Conservation (phyloP, 2,888 invertebrate species). For the Chelonus formosanus region DNA sequence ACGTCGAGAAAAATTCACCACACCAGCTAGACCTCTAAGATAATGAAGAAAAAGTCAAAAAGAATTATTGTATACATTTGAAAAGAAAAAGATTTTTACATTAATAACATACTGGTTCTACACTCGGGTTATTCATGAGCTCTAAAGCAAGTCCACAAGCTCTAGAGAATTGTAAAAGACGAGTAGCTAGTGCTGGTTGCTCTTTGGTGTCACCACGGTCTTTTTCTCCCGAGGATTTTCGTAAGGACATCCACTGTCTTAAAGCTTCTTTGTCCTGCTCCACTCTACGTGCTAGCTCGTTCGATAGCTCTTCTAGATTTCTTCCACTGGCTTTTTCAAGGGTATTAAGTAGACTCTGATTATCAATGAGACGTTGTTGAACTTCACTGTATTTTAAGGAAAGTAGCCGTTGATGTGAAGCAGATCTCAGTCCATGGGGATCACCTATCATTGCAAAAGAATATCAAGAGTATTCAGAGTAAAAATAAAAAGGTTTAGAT, state of each 20-base stretch:
- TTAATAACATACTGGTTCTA: slow-evolving; percentile 20
- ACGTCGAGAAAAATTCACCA: slow-evolving; percentile 17
- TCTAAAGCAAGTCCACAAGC: slow-evolving; percentile 80
- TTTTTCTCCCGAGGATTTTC: slow-evolving; percentile 57
- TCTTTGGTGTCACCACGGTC: slow-evolving; percentile 43
- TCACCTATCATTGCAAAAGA: slow-evolving; percentile 42
- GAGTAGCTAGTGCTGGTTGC: slow-evolving; percentile 68
- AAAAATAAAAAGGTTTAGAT: too few species aligned
- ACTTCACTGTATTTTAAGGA: slow-evolving; percentile 86
- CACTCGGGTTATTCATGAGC: slow-evolving; percentile 71
- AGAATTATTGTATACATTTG: background rate
- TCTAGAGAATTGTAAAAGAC: slow-evolving; percentile 78
- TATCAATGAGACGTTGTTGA: slow-evolving; percentile 89
- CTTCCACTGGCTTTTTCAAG: slow-evolving; percentile 75
- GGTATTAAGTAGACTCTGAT: slow-evolving; percentile 86
- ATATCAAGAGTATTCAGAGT: too few species aligned
- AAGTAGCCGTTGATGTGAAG: slow-evolving; percentile 88
- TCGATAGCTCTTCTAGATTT: slow-evolving; percentile 79
- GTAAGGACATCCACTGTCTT: slow-evolving; percentile 71
- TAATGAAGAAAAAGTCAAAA: slow-evolving; percentile 8
- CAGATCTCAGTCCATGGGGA: slow-evolving; percentile 56
- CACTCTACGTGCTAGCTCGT: slow-evolving; percentile 79
- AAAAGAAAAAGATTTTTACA: background rate
- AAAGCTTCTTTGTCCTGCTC: slow-evolving; percentile 92
- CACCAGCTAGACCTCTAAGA: slow-evolving; percentile 25